These are phyloP conservation scores for Pavo muticus DNA, from an alignment of 2,113 vertebrate species.

Conservation along the genomic window DNA sequence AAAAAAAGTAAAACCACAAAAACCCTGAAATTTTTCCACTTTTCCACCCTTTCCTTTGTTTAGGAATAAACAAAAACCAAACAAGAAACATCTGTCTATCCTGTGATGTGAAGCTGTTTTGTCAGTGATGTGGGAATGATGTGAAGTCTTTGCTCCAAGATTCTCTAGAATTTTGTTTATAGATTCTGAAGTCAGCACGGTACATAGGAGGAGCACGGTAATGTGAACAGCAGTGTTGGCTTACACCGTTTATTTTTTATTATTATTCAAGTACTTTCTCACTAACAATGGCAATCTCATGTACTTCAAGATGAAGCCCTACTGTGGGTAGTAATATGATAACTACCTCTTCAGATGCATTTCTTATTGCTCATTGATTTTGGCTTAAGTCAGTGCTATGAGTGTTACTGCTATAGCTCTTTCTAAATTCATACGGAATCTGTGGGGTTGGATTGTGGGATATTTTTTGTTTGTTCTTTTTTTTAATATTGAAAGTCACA, in stretches of 20 bases:
- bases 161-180: neutral
- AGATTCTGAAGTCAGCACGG: neutral
- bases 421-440: neutral
- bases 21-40: neutral
- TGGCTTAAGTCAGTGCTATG: neutral
- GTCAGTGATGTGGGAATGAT: neutral
- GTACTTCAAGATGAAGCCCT: neutral
- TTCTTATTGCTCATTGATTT: neutral
- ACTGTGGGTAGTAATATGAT: neutral
- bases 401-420: neutral
- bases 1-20: neutral
- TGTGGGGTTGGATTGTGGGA: neutral
- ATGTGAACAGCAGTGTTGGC: neutral
- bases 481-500: neutral
- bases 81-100: rapidly evolving
- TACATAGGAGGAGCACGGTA: neutral
- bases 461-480: neutral
- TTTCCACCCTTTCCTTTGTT: neutral
- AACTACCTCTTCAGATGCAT: neutral
- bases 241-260: neutral
- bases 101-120: neutral
- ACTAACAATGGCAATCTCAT: neutral
- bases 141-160: neutral
- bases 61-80: neutral
- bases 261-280: neutral